Base-by-base conservation (phyloP, 2,797 vertebrate species). In the Melanogrammus aeglefinus region DNA sequence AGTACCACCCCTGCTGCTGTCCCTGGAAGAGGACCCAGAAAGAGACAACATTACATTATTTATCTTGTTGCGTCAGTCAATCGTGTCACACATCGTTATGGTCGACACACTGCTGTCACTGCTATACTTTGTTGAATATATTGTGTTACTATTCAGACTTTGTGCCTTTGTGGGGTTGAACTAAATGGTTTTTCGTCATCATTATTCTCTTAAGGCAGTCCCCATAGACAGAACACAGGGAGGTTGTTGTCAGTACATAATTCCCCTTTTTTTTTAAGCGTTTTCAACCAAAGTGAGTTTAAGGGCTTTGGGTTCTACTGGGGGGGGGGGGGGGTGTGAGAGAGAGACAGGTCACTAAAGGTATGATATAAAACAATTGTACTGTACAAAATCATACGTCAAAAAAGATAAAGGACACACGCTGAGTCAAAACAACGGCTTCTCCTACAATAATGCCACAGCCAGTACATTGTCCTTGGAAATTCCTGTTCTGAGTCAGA, bases 291-390 rank as follows among this genome's bases (percentile, higher is more conserved):
- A 76, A 6, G 4, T 1, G 24, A 86, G 76, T 1, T 9, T 77
- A 77, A 91, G 91, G 10, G 39, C 1, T 70, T 2, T 78, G 4
- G 90, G 90, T 31, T 91, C 91, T 1, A 88, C 92, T 93, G 83
- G 5, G 57, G 47, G 47, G 14, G 47, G 0, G 47, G 16, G 51
- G 51, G 57, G 6, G 7, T 0, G 18, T 21, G 41, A 24, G 21
- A 63, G 18, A 63, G 21, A 63, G 6, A 24, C 57, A 57, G 21
- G 51, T n/a, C 51, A 24, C 24, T 63, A 63, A 63, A 21, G 47
- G 39, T 41, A 13, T 13, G 12, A 41, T 41, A 41, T 41, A 7
- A 1, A 41, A 41, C 39, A 41, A 41, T 12, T 41, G 39, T 4
- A 44, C 41, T 44, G 41, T 16, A 44, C 41, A 13, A 44, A 44